Evolutionary conservation across 35 echinoderm and acorn worm species (phyloP).

Genomic region (Eucidaris tribuloides): DNA sequence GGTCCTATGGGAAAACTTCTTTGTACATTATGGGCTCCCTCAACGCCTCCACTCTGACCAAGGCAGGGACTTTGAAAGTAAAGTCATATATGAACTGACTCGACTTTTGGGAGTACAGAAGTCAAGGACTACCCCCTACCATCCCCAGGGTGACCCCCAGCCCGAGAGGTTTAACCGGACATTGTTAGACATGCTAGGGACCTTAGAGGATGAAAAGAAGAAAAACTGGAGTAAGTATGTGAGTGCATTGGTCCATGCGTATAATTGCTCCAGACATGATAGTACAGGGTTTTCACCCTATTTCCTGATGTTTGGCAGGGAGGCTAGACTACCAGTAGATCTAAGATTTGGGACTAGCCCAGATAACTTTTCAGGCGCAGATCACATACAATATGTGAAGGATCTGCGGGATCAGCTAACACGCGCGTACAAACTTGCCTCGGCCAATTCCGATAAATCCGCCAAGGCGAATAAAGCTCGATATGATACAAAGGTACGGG

Average conservation of each 20-base stretch:
- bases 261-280: slow-evolving; percentile 36
- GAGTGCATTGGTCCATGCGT: slow-evolving; percentile 47
- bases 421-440: background rate
- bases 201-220: slow-evolving; percentile 33
- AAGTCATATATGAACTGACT: slow-evolving; percentile 29
- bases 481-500: slow-evolving; percentile 45
- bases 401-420: background rate
- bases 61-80: slow-evolving; percentile 48
- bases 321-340: slow-evolving; percentile 30
- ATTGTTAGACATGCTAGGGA: slow-evolving; percentile 49
- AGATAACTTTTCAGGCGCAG: too few relatives aligned
- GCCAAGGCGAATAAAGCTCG: slow-evolving; percentile 16
- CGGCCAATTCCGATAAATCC: background rate
- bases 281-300: slow-evolving; percentile 59
- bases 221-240: slow-evolving; percentile 43
- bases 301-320: slow-evolving; percentile 54
- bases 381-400: background rate
- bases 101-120: slow-evolving; percentile 19
- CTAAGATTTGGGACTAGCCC: slow-evolving; percentile 19
- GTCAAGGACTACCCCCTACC: slow-evolving; percentile 30
- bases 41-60: slow-evolving; percentile 57
- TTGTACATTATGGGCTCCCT: slow-evolving; percentile 46
- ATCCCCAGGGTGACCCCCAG: slow-evolving; percentile 50
- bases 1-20: slow-evolving; percentile 37
- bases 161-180: slow-evolving; percentile 49